Evolutionary conservation across 1,140 invertebrate genomes (phyloP).

Genomic region (Bombus terrestris): DNA sequence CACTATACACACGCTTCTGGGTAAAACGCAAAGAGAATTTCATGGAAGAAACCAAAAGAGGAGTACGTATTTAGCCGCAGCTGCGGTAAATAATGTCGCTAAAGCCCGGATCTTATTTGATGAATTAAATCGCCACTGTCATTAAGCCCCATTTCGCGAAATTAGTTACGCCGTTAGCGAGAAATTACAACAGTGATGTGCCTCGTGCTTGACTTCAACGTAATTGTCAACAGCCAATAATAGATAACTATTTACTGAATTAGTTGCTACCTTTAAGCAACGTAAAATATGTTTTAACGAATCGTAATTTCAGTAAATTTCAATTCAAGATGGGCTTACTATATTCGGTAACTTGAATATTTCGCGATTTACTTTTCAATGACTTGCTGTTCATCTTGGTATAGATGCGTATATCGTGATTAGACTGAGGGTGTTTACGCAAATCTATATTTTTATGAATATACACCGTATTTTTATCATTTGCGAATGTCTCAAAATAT

Average conservation of each 20-base stretch:
- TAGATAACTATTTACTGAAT: not conserved
- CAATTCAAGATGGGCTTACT: no score
- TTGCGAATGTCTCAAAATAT: no score
- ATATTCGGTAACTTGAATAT: no score
- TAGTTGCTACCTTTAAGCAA: not conserved
- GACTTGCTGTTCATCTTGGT: no score
- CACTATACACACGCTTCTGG: not conserved
- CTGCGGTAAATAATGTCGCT: not conserved
- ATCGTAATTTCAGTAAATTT: no score
- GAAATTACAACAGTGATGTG: not conserved
- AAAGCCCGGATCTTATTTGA: not conserved
- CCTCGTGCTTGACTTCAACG: not conserved
- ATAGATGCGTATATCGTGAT: no score
- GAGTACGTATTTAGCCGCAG: not conserved
- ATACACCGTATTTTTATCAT: no score
- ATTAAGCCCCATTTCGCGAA: not conserved
- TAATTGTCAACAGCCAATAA: constrained; percentile 1
- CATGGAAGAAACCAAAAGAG: constrained; percentile 1
- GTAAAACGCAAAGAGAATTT: constrained; percentile 4
- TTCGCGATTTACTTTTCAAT: no score
- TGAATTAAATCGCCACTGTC: constrained; percentile 8
- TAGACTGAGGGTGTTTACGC: no score
- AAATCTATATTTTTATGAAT: no score
- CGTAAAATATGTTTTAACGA: not conserved
- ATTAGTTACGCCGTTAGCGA: not conserved